These are phyloP conservation scores for Dryomyza anilis DNA, from an alignment of 2,888 invertebrate species.

Conservation along the genomic window DNA sequence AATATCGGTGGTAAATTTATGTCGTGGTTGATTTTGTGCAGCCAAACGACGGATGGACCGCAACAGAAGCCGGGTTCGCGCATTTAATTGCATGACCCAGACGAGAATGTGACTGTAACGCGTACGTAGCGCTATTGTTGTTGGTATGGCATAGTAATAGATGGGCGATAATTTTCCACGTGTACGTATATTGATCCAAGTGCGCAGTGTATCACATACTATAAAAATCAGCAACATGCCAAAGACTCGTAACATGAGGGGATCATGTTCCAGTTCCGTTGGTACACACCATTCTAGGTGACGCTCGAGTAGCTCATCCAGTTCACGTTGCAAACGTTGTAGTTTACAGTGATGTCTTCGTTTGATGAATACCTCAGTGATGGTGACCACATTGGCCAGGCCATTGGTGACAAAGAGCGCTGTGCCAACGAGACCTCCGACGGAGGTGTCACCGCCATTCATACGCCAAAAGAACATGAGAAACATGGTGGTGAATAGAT, in stretches of 20 bases:
- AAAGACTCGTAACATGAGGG: not conserved
- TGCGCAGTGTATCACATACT: not conserved
- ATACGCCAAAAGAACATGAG: slow-evolving; percentile 27
- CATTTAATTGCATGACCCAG: slow-evolving; percentile 31
- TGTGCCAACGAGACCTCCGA: slow-evolving; percentile 34
- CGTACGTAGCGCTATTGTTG: not conserved
- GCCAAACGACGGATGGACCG: slow-evolving; percentile 1
- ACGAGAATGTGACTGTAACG: slow-evolving; percentile 45
- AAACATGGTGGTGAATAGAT: slow-evolving; percentile 16
- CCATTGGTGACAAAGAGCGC: slow-evolving; percentile 31
- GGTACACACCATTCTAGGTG: slow-evolving; percentile 1
- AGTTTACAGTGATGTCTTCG: not conserved
- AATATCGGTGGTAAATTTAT: slow-evolving; percentile 29
- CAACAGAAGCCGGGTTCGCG: slow-evolving; percentile 18
- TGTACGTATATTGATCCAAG: not conserved
- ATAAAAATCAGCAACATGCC: not conserved
- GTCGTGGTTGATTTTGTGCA: slow-evolving; percentile 6
- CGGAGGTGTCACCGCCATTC: slow-evolving; percentile 20
- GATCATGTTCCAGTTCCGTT: not conserved
- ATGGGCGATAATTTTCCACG: slow-evolving; percentile 1
- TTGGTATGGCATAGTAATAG: slow-evolving; percentile 11
- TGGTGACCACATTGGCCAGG: slow-evolving; percentile 8
- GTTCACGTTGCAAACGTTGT: slow-evolving; percentile 7
- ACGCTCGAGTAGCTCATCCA: slow-evolving; percentile 12
- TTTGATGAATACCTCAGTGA: slow-evolving; percentile 7